Base-by-base conservation (phyloP, 2,888 invertebrate genomes). In the Litoditis marina region DNA sequence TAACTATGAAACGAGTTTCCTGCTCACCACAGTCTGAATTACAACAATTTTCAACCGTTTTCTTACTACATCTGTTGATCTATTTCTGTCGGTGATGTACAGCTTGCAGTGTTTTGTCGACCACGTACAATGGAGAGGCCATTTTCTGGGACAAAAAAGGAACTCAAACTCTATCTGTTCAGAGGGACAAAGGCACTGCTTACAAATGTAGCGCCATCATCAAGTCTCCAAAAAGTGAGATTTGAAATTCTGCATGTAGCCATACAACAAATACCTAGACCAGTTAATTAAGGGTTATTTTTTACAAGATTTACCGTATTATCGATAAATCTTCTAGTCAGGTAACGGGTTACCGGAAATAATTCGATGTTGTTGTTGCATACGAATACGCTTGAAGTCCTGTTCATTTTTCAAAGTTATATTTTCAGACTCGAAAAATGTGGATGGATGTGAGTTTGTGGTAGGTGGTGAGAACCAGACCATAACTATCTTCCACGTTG, bases 121-220 rank as follows among this genome's bases (percentile, higher is more conserved):
- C 82, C 16, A 77, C 75, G 25, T 81, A 79, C 66, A 69, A 73
- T 46, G 81, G 81, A 25, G 74, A 79, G 39, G 66, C 79, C 27
- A 67, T 65, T 25, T 64, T 79, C 49, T 79, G 72, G 66, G 68
- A 76, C 47, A 77, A 73, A 54, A 67, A 74, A 49, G 63, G 52
- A 22, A 31, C 27, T 11, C 27, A 55, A n/a, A 16, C 55, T 16
- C 30, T 63, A n/a, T 25, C 28, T 30, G 46, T 44, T 36, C 42
- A 66, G 8, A 19, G 36, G 25, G 64, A 60, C 11, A 54, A 49
- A 46, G 60, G 60, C 28, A 46, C 49, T 19, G 47, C 60, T 16
- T 60, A 54, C 32, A 73, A 73, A 55, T 73, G 73, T 51, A 61
- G 64, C 36, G 63, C 57, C 7, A 60, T 73, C 34, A 60, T 71